Evolutionary conservation across 2,797 vertebrate genomes (phyloP), one percentile per base, ranked within the genome.

Genomic region (Acanthurus leucopareius): DNA sequence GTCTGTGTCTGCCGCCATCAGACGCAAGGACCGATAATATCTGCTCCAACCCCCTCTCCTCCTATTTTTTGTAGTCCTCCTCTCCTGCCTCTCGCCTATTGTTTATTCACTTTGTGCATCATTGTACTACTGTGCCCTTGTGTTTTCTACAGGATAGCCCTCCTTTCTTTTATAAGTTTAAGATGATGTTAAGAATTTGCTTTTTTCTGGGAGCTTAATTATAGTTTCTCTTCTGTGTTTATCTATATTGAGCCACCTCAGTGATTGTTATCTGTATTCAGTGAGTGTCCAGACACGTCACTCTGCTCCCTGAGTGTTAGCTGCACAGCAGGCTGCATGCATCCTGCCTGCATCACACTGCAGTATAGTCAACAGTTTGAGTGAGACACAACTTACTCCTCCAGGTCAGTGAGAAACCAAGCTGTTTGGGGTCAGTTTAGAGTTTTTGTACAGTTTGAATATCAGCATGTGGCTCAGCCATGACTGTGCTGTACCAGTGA

Each of bases 1-100:
- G 90, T 94, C 94, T 94, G 94, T 94, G 93, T 95, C 89, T 94
- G 90, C 90, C 87, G 79, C 92, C 91, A 92, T 94, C 91, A 94
- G 89, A 94, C 89, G 74, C 78, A 81, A 78, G 79, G 90, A 89
- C 92, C 75, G 91, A 94, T 94, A 85, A 88, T 93, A 94, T 94
- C 93, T 93, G 86, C 86, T 86, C 85, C 90, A 85, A 84, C 74
- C 79, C 88, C 73, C 73, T 82, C 82, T 66, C 35, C 83, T 90
- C 79, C 89, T 89, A 80, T 69, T 83, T 79, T 79, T 80, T 73
- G 38, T 77, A 51, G 75, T 74, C 69, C 67, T 88, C 72, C 75
- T 85, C 62, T 84, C 70, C 65, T 88, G 65, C 75, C 82, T 74
- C 73, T 80, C n/a, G 6, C 52, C 76, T 78, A 67, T 91, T 89